Evolutionary conservation across 2,797 vertebrate genomes (phyloP), one percentile per base, ranked within the genome.

Genomic region (Cossypha dichroa): DNA sequence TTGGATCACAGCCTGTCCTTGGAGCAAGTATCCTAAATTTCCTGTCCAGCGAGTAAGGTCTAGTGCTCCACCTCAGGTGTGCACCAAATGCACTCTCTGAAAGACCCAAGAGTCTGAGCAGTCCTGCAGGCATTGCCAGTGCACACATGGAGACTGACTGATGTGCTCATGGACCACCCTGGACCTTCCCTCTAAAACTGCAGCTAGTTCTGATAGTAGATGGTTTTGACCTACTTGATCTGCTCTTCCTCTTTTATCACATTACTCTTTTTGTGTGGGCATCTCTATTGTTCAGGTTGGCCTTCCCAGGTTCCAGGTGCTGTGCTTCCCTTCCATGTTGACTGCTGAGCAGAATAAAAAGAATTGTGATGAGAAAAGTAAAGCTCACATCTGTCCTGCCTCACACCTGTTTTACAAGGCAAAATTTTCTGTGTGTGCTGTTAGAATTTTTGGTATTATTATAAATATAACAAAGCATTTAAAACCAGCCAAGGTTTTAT

Each of bases 201-300:
- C 8, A 18, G 36, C 11, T 36, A 28, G 2, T 29, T 58, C 56
- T 52, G 21, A 17, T 51, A 31, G 15, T 33, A 8, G 10, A 3
- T 77, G 25, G 18, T 36, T 93, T 69, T 62, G n/a, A 66, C 21
- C 15, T n/a, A 3, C 11, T 20, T 20, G 41, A 5, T 58, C 38
- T 88, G 13, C 26, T 68, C 25, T 34, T 79, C 12, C 52, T 68
- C 10, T 74, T 41, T 11, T 19, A 59, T 26, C 40, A 38, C 20
- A n/a, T 64, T 28, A 7, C 40, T 76, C 10, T 25, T 11, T 6
- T 6, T 0, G 0, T 67, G 18, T 66, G 54, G 22, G 6, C 5
- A 73, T 38, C 19, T 58, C 49, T 49, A 0, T 5, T 38, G 22
- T 64, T 36, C 41, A 34, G 19, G 11, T 10, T 76, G 38, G 8